Evolutionary conservation across 2,888 invertebrate genomes (phyloP).

Genomic region (Copidosoma aretas): DNA sequence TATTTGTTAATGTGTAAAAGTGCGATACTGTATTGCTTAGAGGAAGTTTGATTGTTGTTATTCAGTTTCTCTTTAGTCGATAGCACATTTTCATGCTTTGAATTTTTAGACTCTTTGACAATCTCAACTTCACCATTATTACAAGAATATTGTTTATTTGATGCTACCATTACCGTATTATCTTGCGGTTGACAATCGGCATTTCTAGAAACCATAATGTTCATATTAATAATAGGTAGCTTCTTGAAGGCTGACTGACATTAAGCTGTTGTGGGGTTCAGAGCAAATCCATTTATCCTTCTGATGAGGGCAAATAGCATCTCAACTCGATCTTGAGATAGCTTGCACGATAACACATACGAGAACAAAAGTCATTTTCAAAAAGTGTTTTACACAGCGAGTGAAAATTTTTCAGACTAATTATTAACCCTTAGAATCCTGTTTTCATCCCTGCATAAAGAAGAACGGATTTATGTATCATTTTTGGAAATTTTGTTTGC

Average conservation of each 20-base stretch:
- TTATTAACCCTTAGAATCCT: conserved; percentile 36
- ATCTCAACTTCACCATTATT: background rate
- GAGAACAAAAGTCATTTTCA: conserved; percentile 14
- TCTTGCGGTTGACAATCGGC: conserved; percentile 31
- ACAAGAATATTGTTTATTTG: conserved; percentile 6
- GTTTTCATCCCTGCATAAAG: conserved; percentile 14
- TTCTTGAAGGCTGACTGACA: conserved; percentile 39
- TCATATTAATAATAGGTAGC: conserved; percentile 26
- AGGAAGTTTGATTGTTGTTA: no score
- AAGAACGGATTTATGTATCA: conserved; percentile 18
- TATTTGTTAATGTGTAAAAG: no score
- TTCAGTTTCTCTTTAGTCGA: conserved; percentile 17
- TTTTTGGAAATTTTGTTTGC: background rate
- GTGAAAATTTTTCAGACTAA: conserved; percentile 31
- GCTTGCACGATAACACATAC: conserved; percentile 30
- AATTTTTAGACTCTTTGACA: background rate
- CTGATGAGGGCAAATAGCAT: conserved; percentile 36
- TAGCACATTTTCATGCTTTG: background rate
- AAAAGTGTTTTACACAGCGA: conserved; percentile 27
- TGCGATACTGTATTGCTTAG: no score
- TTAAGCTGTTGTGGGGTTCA: conserved; percentile 35
- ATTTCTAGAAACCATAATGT: conserved; percentile 17
- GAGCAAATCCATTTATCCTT: conserved; percentile 30
- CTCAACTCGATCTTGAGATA: conserved; percentile 39
- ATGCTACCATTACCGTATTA: conserved; percentile 19